phyloP scores from a whole-genome alignment of 2,113 vertebrate species.

The Gobiocypris rarus region DNA sequence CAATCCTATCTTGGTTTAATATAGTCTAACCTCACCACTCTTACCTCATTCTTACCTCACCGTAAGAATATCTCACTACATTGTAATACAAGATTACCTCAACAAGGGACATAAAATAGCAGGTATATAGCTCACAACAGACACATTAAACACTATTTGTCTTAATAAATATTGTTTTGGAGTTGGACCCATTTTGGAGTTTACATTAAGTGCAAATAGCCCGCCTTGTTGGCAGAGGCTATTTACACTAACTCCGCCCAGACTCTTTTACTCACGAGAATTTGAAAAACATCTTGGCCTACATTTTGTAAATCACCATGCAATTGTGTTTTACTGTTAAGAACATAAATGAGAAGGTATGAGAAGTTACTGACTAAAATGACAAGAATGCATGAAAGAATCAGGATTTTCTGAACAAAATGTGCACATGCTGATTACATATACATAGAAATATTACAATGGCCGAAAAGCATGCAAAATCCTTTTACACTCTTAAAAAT shows the following conservation, averaged over 20 bases:
- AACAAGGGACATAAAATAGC: not conserved
- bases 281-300: not conserved
- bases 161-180: not conserved
- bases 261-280: too few relatives aligned
- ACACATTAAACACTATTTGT: not conserved
- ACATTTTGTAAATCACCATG: not conserved
- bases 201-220: too few relatives aligned
- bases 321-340: not conserved
- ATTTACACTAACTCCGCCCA: too few relatives aligned
- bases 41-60: constrained; percentile 35
- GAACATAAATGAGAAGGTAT: not conserved
- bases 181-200: too few relatives aligned
- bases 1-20: not conserved
- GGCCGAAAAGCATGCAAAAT: too few relatives aligned
- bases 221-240: too few relatives aligned
- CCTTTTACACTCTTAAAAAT: too few relatives aligned
- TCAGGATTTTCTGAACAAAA: not conserved
- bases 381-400: not conserved
- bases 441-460: not conserved
- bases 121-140: not conserved
- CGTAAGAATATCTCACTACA: not conserved
- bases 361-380: not conserved
- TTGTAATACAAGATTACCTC: constrained; percentile 19
- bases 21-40: constrained; percentile 3
- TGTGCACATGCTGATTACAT: not conserved